Evolutionary conservation across 2,888 invertebrate species (phyloP).

Genomic region (Lepidocyrtinus sp.): DNA sequence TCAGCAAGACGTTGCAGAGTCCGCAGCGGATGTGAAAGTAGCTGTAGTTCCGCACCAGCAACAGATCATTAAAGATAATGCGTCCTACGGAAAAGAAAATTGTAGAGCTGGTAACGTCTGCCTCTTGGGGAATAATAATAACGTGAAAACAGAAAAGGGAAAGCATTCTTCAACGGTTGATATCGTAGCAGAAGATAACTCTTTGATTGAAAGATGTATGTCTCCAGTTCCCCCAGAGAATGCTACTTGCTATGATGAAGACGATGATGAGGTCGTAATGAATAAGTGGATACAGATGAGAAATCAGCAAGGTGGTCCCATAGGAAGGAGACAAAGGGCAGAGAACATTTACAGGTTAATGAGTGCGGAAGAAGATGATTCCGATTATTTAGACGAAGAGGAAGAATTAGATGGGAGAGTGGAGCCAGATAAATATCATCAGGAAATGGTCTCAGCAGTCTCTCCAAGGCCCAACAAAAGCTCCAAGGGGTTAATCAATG

Average conservation of each 20-base stretch:
- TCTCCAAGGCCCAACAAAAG: conserved; percentile 19
- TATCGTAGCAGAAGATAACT: conserved; percentile 21
- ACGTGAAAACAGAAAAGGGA: conserved; percentile 24
- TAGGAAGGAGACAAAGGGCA: conserved; percentile 64
- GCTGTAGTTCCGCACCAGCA: conserved; percentile 32
- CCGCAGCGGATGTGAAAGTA: conserved; percentile 47
- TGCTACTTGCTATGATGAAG: conserved; percentile 26
- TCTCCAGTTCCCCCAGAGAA: conserved; percentile 18
- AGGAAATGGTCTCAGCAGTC: conserved; percentile 19
- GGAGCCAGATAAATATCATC: conserved; percentile 21
- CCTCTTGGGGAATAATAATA: conserved; percentile 28
- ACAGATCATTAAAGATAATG: conserved; percentile 1
- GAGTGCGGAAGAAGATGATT: conserved; percentile 62
- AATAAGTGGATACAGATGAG: conserved; percentile 64
- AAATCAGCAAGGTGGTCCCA: conserved; percentile 49
- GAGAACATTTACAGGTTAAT: conserved; percentile 67
- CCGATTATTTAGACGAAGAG: conserved; percentile 59
- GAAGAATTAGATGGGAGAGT: conserved; percentile 17
- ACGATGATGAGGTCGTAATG: conserved; percentile 55
- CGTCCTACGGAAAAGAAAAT: conserved; percentile 15
- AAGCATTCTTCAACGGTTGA: conserved; percentile 32
- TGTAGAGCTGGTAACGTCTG: conserved; percentile 31
- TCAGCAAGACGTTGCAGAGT: neutral
- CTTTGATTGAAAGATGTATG: conserved; percentile 31
- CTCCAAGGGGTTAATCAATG: conserved; percentile 14